Evolutionary conservation across 92 coral and sea anemone species (phyloP).

Genomic region (Epizoanthus scotinus): DNA sequence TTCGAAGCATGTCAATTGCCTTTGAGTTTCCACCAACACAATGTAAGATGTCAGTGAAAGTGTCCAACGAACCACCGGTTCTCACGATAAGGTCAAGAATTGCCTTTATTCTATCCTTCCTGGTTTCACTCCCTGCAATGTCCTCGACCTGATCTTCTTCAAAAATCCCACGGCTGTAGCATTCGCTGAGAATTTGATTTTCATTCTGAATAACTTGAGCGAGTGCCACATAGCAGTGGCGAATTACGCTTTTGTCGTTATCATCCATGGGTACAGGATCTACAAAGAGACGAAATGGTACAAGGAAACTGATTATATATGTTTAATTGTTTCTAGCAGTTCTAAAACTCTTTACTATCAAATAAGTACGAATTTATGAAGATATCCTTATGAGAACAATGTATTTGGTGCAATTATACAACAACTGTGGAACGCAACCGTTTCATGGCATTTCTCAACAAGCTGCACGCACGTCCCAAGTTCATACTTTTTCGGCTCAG

Average conservation of each 20-base stretch:
- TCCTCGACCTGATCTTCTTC: constrained; percentile 1
- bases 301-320: too few relatives aligned
- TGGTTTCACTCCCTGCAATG: neutral
- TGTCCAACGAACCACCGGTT: neutral
- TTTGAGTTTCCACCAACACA: neutral
- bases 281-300: neutral
- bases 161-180: constrained; percentile 16
- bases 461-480: too few relatives aligned
- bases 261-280: constrained; percentile 21
- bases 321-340: too few relatives aligned
- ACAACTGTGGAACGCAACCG: too few relatives aligned
- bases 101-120: neutral
- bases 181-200: neutral
- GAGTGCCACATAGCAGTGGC: neutral
- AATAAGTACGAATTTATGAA: too few relatives aligned
- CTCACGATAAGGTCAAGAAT: neutral
- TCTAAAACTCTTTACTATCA: too few relatives aligned
- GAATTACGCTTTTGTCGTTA: neutral
- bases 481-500: too few relatives aligned
- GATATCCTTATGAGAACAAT: too few relatives aligned
- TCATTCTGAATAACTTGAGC: neutral
- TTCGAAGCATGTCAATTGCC: neutral
- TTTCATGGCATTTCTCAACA: too few relatives aligned
- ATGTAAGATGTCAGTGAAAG: neutral
- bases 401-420: too few relatives aligned